These are phyloP conservation scores for Columba janthina DNA, from an alignment of 2,113 vertebrate genomes.

Conservation along the genomic window DNA sequence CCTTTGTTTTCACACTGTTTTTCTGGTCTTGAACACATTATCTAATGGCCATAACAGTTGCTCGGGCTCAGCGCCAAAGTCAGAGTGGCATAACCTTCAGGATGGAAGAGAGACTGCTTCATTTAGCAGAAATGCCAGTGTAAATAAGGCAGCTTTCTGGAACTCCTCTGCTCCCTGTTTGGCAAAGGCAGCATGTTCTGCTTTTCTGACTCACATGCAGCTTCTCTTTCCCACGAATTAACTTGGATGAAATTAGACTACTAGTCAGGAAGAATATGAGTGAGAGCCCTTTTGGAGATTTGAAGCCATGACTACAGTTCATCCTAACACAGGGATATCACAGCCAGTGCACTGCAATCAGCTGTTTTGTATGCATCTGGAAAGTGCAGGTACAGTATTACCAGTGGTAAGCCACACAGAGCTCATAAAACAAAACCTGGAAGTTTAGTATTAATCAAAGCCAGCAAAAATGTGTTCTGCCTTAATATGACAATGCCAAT, in stretches of 20 bases:
- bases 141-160: neutral
- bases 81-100: neutral
- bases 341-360: neutral
- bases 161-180: neutral
- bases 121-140: neutral
- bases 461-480: neutral
- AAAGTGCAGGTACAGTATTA: neutral
- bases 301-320: neutral
- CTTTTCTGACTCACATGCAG: neutral
- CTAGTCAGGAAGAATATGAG: neutral
- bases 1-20: neutral
- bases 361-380: neutral
- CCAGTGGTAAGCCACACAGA: neutral
- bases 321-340: rapidly evolving
- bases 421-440: neutral
- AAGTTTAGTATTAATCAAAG: slow-evolving; percentile 48
- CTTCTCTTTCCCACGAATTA: neutral
- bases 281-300: neutral
- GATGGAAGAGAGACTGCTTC: neutral
- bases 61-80: neutral
- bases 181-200: rapidly evolving
- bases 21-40: neutral
- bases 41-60: neutral
- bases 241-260: neutral
- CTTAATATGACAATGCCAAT: slow-evolving; percentile 9